Percentiles rank a stretch among this genome's conserved stretches.
Conservation (phyloP, 2,113 vertebrate species). For the Uria lomvia region DNA sequence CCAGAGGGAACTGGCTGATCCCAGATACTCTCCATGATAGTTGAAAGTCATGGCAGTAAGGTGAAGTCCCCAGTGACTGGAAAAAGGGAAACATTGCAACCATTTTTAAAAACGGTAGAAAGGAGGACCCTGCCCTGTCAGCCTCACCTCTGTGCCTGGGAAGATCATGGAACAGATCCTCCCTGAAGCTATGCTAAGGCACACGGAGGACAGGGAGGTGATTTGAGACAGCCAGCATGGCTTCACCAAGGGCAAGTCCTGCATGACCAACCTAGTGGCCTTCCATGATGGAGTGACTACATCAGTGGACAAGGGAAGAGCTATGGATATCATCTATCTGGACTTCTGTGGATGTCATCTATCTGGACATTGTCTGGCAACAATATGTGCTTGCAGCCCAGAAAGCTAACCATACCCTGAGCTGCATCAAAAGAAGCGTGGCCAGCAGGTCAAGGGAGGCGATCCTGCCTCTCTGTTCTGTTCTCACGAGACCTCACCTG, state of each 20-base stretch:
- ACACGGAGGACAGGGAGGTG: not conserved
- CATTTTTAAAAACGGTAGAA: not conserved
- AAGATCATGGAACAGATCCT: not conserved
- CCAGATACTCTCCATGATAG: not conserved
- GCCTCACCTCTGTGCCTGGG: not conserved
- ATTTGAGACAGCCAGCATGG: not conserved
- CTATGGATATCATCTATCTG: not conserved
- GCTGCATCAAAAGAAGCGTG: not conserved
- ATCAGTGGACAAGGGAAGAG: not conserved
- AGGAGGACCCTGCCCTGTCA: not conserved
- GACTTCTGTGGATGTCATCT: not conserved
- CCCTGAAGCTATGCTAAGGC: not conserved
- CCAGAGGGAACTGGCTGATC: not conserved
- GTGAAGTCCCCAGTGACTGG: not conserved
- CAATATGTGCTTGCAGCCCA: not conserved
- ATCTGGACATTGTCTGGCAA: not conserved
- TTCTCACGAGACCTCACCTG: not conserved
- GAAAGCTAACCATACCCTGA: not conserved
- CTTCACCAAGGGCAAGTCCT: not conserved
- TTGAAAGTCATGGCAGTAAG: not conserved
- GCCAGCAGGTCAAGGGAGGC: not conserved
- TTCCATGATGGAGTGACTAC: not conserved
- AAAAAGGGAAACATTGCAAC: not conserved
- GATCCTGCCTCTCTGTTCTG: not conserved
- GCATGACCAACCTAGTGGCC: not conserved